These are phyloP conservation scores for Oceanodroma tethys DNA, from an alignment of 2,113 vertebrate species.

Conservation along the genomic window DNA sequence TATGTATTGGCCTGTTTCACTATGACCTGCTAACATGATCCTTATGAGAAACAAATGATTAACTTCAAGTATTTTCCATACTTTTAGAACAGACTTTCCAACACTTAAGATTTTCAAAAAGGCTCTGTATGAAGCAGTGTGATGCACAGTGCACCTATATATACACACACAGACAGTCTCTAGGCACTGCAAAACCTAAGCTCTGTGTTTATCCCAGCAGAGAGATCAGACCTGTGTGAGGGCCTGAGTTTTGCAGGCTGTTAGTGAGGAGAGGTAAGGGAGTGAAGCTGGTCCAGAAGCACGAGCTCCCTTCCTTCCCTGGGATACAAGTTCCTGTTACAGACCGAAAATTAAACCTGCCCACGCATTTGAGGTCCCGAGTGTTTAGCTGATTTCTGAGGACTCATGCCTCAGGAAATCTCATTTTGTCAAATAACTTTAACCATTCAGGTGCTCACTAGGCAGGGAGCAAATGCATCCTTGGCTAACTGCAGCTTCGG, in stretches of 20 bases:
- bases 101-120: not conserved
- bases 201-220: not conserved
- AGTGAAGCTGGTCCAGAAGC: not conserved
- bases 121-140: not conserved
- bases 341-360: not conserved
- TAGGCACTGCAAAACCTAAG: not conserved
- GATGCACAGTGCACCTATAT: not conserved
- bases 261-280: not conserved
- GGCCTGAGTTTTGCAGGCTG: not conserved
- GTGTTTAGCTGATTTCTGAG: not conserved
- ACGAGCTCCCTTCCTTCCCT: not conserved
- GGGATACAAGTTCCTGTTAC: not conserved
- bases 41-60: not conserved
- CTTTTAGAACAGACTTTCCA: not conserved
- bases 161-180: not conserved
- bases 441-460: not conserved
- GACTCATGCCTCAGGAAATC: not conserved
- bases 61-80: not conserved
- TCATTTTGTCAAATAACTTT: not conserved
- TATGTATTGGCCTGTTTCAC: not conserved
- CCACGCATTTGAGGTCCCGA: not conserved
- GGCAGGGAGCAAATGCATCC: not conserved
- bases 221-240: not conserved
- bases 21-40: not conserved
- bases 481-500: not conserved